These are phyloP conservation scores for Poecile montanus DNA, from an alignment of 2,797 vertebrate genomes.

Conservation along the genomic window DNA sequence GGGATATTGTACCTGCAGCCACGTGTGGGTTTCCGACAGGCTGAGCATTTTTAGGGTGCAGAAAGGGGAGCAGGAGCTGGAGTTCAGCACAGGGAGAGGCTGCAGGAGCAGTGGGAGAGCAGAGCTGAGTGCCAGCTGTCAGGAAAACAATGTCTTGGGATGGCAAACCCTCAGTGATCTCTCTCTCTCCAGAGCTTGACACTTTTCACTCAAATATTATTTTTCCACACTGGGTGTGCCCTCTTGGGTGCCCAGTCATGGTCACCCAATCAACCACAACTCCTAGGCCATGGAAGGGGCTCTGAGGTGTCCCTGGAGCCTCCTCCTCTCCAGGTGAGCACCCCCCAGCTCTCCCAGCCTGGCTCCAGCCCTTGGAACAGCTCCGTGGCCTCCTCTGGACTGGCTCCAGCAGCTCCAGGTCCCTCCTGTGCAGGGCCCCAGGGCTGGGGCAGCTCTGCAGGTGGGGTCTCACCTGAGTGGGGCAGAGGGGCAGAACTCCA, in stretches of 20 bases:
- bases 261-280: background rate
- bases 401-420: background rate
- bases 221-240: background rate
- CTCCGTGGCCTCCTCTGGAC: accelerated
- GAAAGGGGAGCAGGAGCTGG: background rate
- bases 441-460: background rate
- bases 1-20: background rate
- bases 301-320: background rate
- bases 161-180: background rate
- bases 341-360: background rate
- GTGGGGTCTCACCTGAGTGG: background rate
- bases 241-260: background rate
- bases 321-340: background rate
- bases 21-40: background rate
- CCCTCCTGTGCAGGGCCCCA: background rate
- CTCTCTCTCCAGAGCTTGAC: background rate
- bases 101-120: background rate
- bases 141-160: background rate
- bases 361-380: background rate
- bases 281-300: background rate
- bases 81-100: background rate
- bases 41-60: background rate
- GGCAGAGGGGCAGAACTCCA: background rate
- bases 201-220: background rate
- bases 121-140: background rate